These are phyloP conservation scores for Euspilapteryx auroguttella DNA, from an alignment of 2,888 invertebrate species.

Conservation along the genomic window DNA sequence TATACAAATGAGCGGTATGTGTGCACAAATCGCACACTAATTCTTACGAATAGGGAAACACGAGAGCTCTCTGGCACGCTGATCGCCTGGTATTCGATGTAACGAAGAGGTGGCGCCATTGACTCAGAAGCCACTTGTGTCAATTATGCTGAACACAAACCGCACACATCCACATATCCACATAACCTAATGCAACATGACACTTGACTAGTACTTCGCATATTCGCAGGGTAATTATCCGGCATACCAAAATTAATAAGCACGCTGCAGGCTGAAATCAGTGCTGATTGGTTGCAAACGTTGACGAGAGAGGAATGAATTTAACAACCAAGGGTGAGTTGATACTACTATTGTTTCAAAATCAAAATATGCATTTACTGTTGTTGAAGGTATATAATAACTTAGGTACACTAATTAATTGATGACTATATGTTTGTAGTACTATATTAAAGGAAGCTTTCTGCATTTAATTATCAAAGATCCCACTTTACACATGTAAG, in stretches of 20 bases:
- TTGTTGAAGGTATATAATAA: too few relatives aligned
- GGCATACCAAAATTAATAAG: constrained; percentile 52
- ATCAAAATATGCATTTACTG: too few relatives aligned
- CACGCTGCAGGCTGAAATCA: constrained; percentile 38
- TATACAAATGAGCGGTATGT: too few relatives aligned
- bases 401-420: too few relatives aligned
- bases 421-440: too few relatives aligned
- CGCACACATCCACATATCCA: constrained; percentile 19
- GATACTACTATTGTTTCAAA: constrained; percentile 2
- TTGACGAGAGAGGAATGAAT: constrained; percentile 55
- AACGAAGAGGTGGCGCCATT: constrained; percentile 38
- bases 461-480: too few relatives aligned
- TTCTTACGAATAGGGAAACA: constrained; percentile 13
- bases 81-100: constrained; percentile 37
- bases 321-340: constrained; percentile 53
- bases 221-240: constrained; percentile 54
- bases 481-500: too few relatives aligned
- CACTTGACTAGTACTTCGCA: constrained; percentile 43
- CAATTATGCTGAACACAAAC: constrained; percentile 27
- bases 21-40: constrained; percentile 12
- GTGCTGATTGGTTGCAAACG: constrained; percentile 39
- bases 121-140: constrained; percentile 23
- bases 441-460: too few relatives aligned
- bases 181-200: constrained; percentile 27
- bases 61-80: constrained; percentile 17